Evolutionary conservation across 2,888 invertebrate species (phyloP).

Genomic region (Eueremaeus valkanovi): DNA sequence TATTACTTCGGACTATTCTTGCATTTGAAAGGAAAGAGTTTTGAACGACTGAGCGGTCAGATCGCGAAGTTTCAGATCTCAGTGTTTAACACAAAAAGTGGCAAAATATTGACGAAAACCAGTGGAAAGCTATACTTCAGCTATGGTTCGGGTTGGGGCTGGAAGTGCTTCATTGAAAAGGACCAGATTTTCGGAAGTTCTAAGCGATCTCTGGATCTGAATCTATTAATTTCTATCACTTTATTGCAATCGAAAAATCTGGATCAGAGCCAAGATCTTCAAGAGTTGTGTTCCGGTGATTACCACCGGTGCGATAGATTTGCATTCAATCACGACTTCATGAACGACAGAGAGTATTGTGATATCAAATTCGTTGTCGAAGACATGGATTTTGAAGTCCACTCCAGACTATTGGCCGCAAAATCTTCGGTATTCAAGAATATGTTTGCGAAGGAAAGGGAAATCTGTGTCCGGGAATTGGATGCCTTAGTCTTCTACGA

Average conservation of each 20-base stretch:
- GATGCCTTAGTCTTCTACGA: neutral
- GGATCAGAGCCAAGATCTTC: neutral
- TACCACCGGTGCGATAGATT: neutral
- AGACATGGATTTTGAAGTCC: neutral
- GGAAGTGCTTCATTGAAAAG: neutral
- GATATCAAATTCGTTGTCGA: neutral
- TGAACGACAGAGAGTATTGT: neutral
- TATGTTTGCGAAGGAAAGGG: neutral
- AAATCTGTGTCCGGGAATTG: neutral
- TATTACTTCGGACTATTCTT: neutral
- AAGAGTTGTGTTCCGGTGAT: neutral
- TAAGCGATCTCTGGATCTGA: neutral
- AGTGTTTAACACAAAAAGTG: neutral
- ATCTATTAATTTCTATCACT: neutral
- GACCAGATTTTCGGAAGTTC: neutral
- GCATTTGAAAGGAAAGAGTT: neutral
- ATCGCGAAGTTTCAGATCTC: neutral
- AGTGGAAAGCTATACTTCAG: neutral
- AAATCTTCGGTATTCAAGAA: neutral
- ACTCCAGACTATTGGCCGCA: neutral
- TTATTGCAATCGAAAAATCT: neutral
- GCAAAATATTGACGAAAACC: neutral
- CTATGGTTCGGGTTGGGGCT: neutral
- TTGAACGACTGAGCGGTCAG: neutral
- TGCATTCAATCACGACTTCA: slow-evolving; percentile 3